Base-by-base conservation (phyloP, 2,888 invertebrate species). In the Eupithecia abbreviata region DNA sequence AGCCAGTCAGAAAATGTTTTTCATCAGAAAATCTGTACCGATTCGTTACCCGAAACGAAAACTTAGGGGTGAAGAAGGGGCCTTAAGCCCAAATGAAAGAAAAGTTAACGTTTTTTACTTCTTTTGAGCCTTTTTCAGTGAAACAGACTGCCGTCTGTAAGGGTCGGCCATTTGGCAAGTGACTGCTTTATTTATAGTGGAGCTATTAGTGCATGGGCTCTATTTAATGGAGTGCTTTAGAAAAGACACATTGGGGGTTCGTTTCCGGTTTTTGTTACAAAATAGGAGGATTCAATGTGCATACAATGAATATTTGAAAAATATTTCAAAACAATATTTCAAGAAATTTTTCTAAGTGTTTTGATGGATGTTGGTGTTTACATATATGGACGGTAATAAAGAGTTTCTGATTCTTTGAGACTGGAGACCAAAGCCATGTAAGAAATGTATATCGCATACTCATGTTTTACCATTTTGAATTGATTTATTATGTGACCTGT, bases 181-280 rank as follows among this genome's bases (percentile, higher is more conserved):
- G 80, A 80, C 79, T 77, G 69, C 73, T 75, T 73, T 82, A 82
- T 82, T 82, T 82, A 80, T 80, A 77, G 78, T 67, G 68, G 47
- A 62, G 55, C 78, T 75, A 75, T 78, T 78, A 75, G 67, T 42
- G 62, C 71, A 71, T 58, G 65, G 72, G 42, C 65, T 69, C 71
- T 69, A 47, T 73, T 51, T 72, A 74, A 74, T 71, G 69, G 77
- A 72, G 49, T 71, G 73, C 71, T 77, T 42, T n/a, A 49, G 67
- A 66, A 67, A 70, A 69, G 18, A 12, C 42, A 43, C 67, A 45
- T 68, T 47, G 18, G 43, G 43, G 15, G n/a, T 45, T 41, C 42
- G 12, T 43, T 42, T 68, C 47, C 47, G 68, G 68, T 47, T 45
- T 43, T 41, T 43, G 18, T 47, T 43, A 65, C 13, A 13, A 65